Conservation (phyloP, 2,888 invertebrate species). For the Epinotia brunnichana region DNA sequence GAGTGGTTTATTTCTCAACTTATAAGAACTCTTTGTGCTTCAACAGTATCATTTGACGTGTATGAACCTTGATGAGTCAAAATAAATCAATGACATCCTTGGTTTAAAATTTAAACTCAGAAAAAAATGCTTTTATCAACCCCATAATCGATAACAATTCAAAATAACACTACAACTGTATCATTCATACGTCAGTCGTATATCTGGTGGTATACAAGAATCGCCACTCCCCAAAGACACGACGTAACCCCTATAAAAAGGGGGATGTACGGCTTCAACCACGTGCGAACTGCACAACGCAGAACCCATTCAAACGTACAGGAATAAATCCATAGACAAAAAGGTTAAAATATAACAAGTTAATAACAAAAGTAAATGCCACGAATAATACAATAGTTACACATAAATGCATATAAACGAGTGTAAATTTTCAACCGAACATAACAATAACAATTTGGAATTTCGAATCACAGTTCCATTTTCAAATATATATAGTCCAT, state of each 20-base stretch:
- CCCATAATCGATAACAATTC: not conserved
- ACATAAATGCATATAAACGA: constrained; percentile 54
- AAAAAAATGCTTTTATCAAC: too few relatives aligned
- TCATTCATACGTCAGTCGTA: constrained; percentile 61
- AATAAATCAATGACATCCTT: too few relatives aligned
- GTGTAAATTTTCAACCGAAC: constrained; percentile 27
- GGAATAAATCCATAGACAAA: constrained; percentile 48
- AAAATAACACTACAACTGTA: constrained; percentile 36
- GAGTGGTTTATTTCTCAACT: too few relatives aligned
- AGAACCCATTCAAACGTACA: constrained; percentile 53
- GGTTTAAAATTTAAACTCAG: too few relatives aligned
- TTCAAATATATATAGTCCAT: constrained; percentile 59
- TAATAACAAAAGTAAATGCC: constrained; percentile 67
- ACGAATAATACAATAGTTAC: constrained; percentile 71
- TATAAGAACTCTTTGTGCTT: not conserved
- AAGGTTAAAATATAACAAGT: constrained; percentile 49
- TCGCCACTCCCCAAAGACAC: constrained; percentile 91
- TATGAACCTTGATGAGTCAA: not conserved
- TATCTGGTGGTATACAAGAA: constrained; percentile 76
- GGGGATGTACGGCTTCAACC: constrained; percentile 87
- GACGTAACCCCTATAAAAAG: constrained; percentile 94
- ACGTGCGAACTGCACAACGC: constrained; percentile 82
- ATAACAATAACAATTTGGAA: constrained; percentile 48
- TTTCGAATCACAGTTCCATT: constrained; percentile 76
- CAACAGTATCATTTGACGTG: not conserved